Base-by-base conservation (phyloP, 2,113 vertebrate genomes). In the Verasper variegatus region DNA sequence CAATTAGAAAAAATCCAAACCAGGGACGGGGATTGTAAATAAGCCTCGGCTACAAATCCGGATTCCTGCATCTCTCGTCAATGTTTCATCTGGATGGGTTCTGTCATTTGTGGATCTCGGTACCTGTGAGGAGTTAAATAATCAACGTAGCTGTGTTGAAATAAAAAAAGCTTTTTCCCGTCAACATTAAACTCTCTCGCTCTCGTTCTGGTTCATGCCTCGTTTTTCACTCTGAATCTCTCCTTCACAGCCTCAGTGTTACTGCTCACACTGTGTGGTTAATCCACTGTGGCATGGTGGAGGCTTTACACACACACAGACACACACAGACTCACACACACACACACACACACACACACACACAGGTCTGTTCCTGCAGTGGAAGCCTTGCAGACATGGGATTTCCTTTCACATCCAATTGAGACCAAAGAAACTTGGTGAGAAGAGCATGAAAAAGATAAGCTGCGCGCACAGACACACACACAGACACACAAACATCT, bases 391-490 rank as follows among this genome's bases (percentile, higher is more conserved):
- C 85, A 90, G 90, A 92, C 87, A 90, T 72, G 85, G 86, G 88
- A 90, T 88, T 89, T 92, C 91, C 88, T 91, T 91, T 89, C 84
- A 89, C 76, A 81, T 86, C 84, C 86, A 86, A 88, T 84, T 78
- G 80, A 89, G 84, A 91, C 87, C 71, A 88, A 86, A 90, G 82
- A 86, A 90, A 90, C 86, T 81, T 77, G 65, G 78, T 78, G 78
- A 81, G 84, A 84, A 85, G 85, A 79, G 85, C 76, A 42, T 71
- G 80, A 31, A 81, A 56, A 35, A 78, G 78, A 82, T 87, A 84
- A 92, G 69, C 84, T 37, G 51, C 54, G 21, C 13, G 66, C 31
- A 81, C 70, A 83, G 79, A n/a, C 55, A 51, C n/a, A 52, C 74
- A 80, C 73, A 77, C 82, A 63, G 49, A 40, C n/a, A 52, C 68